Evolutionary conservation across 2,888 invertebrate species (phyloP).

Genomic region (Eumacrocentrus americanus): DNA sequence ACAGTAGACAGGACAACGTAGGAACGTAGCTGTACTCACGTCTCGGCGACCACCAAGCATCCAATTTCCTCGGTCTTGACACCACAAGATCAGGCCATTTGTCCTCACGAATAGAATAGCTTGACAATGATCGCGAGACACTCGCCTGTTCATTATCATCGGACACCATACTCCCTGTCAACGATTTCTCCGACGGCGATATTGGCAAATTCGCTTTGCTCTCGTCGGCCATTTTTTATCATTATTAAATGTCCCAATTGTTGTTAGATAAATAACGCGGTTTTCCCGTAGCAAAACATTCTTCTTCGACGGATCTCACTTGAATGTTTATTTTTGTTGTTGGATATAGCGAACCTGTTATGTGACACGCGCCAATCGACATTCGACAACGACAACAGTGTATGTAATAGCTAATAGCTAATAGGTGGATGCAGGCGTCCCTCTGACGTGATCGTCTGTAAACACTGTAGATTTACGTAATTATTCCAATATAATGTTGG

Average conservation of each 20-base stretch:
- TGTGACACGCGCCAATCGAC: no score
- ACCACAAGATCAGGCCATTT: constrained; percentile 60
- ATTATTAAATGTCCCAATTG: constrained; percentile 11
- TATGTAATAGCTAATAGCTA: no score
- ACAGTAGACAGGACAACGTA: no score
- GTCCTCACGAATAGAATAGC: constrained; percentile 65
- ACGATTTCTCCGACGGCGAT: constrained; percentile 59
- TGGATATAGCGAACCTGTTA: no score
- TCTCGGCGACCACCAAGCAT: constrained; percentile 58
- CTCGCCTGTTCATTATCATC: constrained; percentile 59
- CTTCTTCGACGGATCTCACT: not conserved
- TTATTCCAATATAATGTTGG: no score
- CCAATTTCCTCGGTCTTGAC: constrained; percentile 57
- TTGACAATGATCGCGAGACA: constrained; percentile 66
- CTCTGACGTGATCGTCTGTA: no score
- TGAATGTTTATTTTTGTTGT: not conserved
- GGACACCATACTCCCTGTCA: constrained; percentile 60
- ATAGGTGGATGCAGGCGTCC: no score
- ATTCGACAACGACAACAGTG: no score
- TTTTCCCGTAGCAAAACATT: not conserved
- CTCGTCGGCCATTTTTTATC: constrained; percentile 55
- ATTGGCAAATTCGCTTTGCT: constrained; percentile 56
- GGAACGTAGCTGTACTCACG: constrained; percentile 48
- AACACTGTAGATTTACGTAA: no score
- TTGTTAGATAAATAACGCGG: constrained; percentile 28